A percentile compares a stretch with the other conserved stretches of the same genome.
Conservation (phyloP, 2,888 invertebrate species). For the Plusia festucae region DNA sequence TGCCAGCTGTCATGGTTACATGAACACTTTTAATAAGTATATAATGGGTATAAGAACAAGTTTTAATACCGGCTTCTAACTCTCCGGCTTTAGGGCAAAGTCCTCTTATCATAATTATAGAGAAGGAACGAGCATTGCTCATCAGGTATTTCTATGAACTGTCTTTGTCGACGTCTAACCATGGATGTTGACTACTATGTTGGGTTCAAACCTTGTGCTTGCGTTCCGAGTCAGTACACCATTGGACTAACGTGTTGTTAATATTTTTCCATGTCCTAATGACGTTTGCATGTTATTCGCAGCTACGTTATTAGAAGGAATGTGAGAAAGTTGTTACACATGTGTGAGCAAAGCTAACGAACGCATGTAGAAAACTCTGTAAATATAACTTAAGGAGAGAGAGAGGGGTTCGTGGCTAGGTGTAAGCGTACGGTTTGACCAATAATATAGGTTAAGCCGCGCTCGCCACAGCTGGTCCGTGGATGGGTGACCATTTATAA, state of each 20-base stretch:
- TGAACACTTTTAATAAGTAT: slow-evolving; percentile 46
- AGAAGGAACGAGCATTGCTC: too few species aligned
- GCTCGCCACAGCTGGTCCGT: too few species aligned
- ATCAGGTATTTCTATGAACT: too few species aligned
- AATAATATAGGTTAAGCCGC: too few species aligned
- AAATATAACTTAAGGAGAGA: too few species aligned
- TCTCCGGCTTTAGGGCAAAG: neutral
- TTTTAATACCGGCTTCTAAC: neutral
- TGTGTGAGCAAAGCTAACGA: neutral
- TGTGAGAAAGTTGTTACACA: slow-evolving; percentile 22
- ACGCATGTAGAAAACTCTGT: neutral
- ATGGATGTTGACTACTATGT: neutral
- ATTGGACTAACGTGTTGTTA: neutral
- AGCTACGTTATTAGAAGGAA: slow-evolving; percentile 11
- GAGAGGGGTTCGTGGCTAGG: too few species aligned
- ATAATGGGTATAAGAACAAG: neutral
- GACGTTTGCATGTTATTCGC: slow-evolving; percentile 11
- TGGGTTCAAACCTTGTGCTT: neutral
- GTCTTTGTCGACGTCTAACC: too few species aligned
- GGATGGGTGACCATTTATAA: too few species aligned
- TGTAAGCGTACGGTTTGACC: too few species aligned
- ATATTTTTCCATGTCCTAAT: neutral
- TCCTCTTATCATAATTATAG: too few species aligned
- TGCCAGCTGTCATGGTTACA: slow-evolving; percentile 48
- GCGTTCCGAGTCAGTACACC: neutral